Evolutionary conservation across 2,113 vertebrate species (phyloP), one percentile per base, ranked within the genome.

Genomic region (Murina feae): DNA sequence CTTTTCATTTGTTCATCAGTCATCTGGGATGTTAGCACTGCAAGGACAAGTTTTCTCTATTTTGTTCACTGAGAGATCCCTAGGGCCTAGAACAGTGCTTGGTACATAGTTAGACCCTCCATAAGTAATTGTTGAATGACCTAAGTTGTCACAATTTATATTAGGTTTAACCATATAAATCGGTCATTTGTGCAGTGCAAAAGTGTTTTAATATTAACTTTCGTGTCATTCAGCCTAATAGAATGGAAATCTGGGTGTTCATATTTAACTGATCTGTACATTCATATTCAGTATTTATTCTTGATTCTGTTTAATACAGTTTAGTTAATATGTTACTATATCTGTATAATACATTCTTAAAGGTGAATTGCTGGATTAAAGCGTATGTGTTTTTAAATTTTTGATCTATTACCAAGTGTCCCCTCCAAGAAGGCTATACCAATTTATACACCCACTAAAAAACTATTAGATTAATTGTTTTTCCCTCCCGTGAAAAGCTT

Each of bases 151-250:
- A 86, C 12, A 35, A 0, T 91, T 80, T 51, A 25, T 81, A 23
- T 72, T 90, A 82, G 30, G 10, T 93, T 79, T n/a, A 82, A 42
- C 20, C 30, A 12, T 68, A 72, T 47, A 37, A 91, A 60, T 68
- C 65, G 5, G 23, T 80, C 69, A 39, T 92, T 90, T 94, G 63
- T 89, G n/a, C 12, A 74, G n/a, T 11, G 92, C 53, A 74, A 12
- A 84, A 71, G 47, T 95, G 44, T 32, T 88, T 95, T 60, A 81
- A 66, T 69, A 68, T 81, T 93, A 82, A 53, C 18, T 82, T 93
- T 75, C 42, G 2, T 92, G 23, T 78, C 12, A 51, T 93, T 82
- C 23, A 47, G 11, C 28, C 63, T 69, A 63, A 65, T 74, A 47
- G 9, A 39, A 87, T 65, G 68, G 72, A 89, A 79, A 90, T 90